Conservation (phyloP, 35 echinoderm and acorn worm species). For the Ptychodera flava region DNA sequence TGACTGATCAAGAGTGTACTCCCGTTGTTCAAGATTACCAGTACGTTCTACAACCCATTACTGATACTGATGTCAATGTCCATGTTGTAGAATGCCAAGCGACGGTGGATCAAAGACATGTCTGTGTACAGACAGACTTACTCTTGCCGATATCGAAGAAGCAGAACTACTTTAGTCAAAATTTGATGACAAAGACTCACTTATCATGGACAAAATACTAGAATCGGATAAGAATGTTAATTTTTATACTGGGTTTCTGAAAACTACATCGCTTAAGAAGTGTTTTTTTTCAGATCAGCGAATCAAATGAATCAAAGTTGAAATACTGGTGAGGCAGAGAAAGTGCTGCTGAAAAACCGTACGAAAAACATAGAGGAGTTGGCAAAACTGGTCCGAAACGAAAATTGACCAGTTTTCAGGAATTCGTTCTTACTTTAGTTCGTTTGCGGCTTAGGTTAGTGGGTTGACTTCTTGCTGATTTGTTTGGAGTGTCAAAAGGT, state of each 20-base stretch:
- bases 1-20: not conserved
- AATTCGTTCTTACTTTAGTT: slow-evolving; percentile 33
- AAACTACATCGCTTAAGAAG: slow-evolving; percentile 13
- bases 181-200: not conserved
- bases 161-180: not conserved
- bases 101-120: not conserved
- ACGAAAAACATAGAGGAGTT: not conserved
- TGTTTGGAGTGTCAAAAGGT: slow-evolving; percentile 18
- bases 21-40: not conserved
- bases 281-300: not conserved
- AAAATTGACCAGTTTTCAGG: slow-evolving; percentile 17
- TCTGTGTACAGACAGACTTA: not conserved
- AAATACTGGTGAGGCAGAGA: slow-evolving; percentile 29
- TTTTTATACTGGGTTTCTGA: slow-evolving; percentile 48
- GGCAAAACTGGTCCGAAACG: slow-evolving; percentile 7
- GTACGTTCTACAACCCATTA: not conserved
- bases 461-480: slow-evolving; percentile 23
- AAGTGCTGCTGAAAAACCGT: not conserved
- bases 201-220: not conserved
- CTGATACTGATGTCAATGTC: not conserved
- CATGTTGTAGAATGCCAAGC: not conserved
- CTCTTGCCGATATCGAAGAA: not conserved
- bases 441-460: slow-evolving; percentile 21
- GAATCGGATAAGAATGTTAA: slow-evolving; percentile 34
- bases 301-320: slow-evolving; percentile 1